Base-by-base conservation (phyloP, 2,888 invertebrate species). In the Pollenia angustigena region DNA sequence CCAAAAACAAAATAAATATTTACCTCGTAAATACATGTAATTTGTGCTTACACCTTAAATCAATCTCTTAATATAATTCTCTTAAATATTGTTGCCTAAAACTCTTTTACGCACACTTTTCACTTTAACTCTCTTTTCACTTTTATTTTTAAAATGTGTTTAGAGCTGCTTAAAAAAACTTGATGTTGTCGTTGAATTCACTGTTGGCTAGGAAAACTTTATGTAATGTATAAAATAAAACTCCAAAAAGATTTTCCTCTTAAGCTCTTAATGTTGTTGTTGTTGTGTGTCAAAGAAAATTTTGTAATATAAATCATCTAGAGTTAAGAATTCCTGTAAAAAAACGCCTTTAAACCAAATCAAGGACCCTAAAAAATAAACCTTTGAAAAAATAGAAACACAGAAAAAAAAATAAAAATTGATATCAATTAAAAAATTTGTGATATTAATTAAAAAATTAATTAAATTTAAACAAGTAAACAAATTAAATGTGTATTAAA, bases 111-210 rank as follows among this genome's bases (percentile, higher is more conserved):
- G 12, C 56, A 64, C 72, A 23, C 16, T 52, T 9, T 32, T 32
- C 32, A 6, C 32, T 32, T 32, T 32, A 6, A 32, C 32, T 60
- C 10, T 68, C 42, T 69, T 52, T 68, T 32, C 72, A 81, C 74
- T 74, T 68, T 44, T 46, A 48, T 54, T 16, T 54, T 16, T 74
- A 18, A 58, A 74, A 48, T 32, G 14, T 10, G 71, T 71, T 23
- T 85, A 81, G 85, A 76, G 62, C 64, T 48, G 75, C 75, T 69
- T 46, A 48, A 72, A 52, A 32, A 6, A 32, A 23, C 23, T 58
- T 72, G 10, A 50, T 74, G 16, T 79, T 82, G 52, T 69, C 12
- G 12, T 23, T 64, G 48, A 58, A 71, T 58, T 32, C 60, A 83
- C 54, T 66, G 60, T 54, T 18, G 62, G 56, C 75, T 60, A 54